Percentiles rank a stretch among this genome's conserved stretches.
These are phyloP conservation scores for Cydia strobilella DNA, from an alignment of 1,140 invertebrate genomes.

Conservation along the genomic window DNA sequence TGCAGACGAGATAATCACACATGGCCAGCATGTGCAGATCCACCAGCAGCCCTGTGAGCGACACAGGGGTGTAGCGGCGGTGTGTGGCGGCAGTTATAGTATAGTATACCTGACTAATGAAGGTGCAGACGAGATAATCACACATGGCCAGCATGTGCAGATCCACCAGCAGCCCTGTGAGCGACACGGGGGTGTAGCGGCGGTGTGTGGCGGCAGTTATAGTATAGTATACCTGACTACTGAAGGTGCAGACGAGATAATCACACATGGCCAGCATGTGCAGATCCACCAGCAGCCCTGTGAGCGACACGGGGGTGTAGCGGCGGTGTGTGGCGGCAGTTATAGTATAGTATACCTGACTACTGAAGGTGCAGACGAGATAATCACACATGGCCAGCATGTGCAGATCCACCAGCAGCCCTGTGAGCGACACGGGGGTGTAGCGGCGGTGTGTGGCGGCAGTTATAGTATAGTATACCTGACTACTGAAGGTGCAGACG, in stretches of 20 bases:
- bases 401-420: conserved; percentile 95
- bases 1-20: conserved; percentile 96
- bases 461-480: conserved; percentile 82
- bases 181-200: conserved; percentile 92
- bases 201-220: conserved; percentile 91
- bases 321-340: conserved; percentile 93
- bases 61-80: too few species aligned
- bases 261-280: conserved; percentile 93
- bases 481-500: conserved; percentile 98
- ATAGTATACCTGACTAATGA: conserved; percentile 92
- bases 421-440: conserved; percentile 94
- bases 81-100: too few species aligned
- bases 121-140: conserved; percentile 97
- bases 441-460: too few species aligned
- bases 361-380: conserved; percentile 97
- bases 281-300: conserved; percentile 95
- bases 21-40: conserved; percentile 94
- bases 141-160: conserved; percentile 93
- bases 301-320: too few species aligned
- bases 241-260: conserved; percentile 97
- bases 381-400: conserved; percentile 93
- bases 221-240: conserved; percentile 53
- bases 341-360: conserved; percentile 75
- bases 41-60: conserved; percentile 93
- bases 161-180: conserved; percentile 95